These are phyloP conservation scores for Cremastinae sp. DNA, from an alignment of 2,888 invertebrate species.

Conservation along the genomic window DNA sequence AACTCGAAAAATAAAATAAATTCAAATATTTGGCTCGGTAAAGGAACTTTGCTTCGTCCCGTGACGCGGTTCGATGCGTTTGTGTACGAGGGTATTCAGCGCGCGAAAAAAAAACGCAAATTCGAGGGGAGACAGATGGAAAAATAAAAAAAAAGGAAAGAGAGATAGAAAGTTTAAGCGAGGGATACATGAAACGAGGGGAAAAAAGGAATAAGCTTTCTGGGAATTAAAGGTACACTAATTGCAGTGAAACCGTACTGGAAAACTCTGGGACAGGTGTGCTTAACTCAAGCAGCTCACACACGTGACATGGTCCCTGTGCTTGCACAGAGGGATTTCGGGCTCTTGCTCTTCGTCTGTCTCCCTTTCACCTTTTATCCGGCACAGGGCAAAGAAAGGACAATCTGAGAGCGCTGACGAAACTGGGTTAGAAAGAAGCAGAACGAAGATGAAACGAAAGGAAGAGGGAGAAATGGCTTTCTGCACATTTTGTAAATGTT, in stretches of 20 bases:
- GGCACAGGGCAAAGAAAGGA: not conserved
- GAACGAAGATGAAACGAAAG: slow-evolving; percentile 19
- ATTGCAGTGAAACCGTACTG: slow-evolving; percentile 71
- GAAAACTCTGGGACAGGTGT: slow-evolving; percentile 67
- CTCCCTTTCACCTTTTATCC: slow-evolving; percentile 25
- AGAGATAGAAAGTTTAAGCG: not conserved
- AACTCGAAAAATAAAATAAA: too few relatives aligned
- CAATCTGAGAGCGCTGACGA: slow-evolving; percentile 27
- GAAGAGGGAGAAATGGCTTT: too few relatives aligned
- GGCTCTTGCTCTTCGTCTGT: not conserved
- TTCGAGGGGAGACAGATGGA: not conserved
- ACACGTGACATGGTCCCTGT: slow-evolving; percentile 54
- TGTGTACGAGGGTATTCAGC: too few relatives aligned
- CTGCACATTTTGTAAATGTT: slow-evolving; percentile 48
- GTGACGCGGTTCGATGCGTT: too few relatives aligned
- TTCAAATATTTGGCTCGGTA: too few relatives aligned
- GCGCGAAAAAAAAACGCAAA: slow-evolving; percentile 13
- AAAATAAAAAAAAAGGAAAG: slow-evolving; percentile 27
- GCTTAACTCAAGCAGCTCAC: slow-evolving; percentile 69
- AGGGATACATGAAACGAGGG: not conserved
- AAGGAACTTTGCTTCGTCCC: not conserved
- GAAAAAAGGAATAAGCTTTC: slow-evolving; percentile 21
- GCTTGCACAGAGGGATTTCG: slow-evolving; percentile 26
- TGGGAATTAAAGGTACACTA: slow-evolving; percentile 71
- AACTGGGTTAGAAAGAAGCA: slow-evolving; percentile 49